A percentile compares a stretch with the other conserved stretches of the same genome.
Conservation (phyloP, 2,888 invertebrate genomes). For the Andrena trimmerana region DNA sequence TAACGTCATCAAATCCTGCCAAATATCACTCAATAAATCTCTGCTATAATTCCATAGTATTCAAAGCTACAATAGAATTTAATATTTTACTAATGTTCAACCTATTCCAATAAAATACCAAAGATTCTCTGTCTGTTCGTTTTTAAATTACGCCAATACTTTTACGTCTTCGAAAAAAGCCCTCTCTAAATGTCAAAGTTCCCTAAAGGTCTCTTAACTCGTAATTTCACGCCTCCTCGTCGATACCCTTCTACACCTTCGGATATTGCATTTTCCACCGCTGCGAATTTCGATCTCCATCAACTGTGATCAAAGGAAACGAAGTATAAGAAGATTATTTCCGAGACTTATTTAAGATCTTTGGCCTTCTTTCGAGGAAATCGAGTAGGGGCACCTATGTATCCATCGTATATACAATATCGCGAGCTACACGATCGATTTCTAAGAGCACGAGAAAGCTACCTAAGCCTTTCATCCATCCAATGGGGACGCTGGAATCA, state of each 20-base stretch:
- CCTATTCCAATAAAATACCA: too few species aligned
- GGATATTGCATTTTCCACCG: too few species aligned
- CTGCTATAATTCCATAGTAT: too few species aligned
- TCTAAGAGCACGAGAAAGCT: conserved; percentile 41
- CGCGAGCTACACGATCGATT: conserved; percentile 39
- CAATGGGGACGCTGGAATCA: conserved; percentile 43
- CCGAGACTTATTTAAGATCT: neutral
- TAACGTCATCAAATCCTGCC: too few species aligned
- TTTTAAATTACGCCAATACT: too few species aligned
- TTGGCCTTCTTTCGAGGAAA: neutral
- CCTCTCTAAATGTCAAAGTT: too few species aligned
- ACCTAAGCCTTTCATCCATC: conserved; percentile 42
- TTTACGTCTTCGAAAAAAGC: too few species aligned
- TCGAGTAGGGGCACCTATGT: neutral
- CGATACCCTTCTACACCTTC: too few species aligned
- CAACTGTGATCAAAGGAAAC: neutral
- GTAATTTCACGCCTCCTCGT: neutral
- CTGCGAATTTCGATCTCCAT: neutral
- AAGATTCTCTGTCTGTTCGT: too few species aligned
- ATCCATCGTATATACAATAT: conserved; percentile 15
- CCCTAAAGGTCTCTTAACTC: neutral
- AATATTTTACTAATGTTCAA: too few species aligned
- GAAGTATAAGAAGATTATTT: neutral
- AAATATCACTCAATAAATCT: too few species aligned
- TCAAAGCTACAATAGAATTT: too few species aligned